Conservation (phyloP, 2,797 vertebrate species). For the Chromis chromis region DNA sequence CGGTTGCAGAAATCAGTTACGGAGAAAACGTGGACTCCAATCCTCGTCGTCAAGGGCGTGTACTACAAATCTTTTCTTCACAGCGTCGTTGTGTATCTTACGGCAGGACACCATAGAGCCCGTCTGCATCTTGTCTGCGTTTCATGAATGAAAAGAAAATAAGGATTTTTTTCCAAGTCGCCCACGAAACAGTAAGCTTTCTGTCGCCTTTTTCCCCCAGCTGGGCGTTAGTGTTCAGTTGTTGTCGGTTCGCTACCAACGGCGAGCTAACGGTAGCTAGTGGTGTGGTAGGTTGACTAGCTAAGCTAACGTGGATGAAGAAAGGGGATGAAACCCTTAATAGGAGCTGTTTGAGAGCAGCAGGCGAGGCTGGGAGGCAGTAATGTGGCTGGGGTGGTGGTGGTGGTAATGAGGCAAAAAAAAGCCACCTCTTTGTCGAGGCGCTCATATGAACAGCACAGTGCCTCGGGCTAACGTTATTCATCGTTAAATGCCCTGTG, state of each 20-base stretch:
- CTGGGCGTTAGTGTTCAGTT: neutral
- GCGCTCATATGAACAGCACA: neutral
- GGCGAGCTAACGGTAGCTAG: constrained; percentile 57
- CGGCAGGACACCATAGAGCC: constrained; percentile 44
- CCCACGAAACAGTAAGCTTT: constrained; percentile 68
- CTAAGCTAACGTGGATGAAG: constrained; percentile 77
- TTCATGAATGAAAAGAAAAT: constrained; percentile 67
- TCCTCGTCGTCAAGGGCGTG: constrained; percentile 79
- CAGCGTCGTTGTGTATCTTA: constrained; percentile 67
- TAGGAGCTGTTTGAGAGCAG: constrained; percentile 23
- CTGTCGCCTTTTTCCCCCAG: constrained; percentile 7
- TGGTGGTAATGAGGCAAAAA: neutral
- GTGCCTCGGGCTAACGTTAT: constrained; percentile 42
- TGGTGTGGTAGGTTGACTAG: constrained; percentile 58
- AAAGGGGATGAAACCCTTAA: constrained; percentile 56
- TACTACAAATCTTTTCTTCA: constrained; percentile 79
- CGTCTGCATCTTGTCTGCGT: constrained; percentile 46
- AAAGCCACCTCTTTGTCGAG: constrained; percentile 32
- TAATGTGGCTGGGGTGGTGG: constrained; percentile 12
- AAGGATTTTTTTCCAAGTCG: constrained; percentile 55
- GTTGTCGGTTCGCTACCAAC: constrained; percentile 33
- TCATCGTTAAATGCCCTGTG: constrained; percentile 54
- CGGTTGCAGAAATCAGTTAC: neutral
- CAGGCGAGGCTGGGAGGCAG: constrained; percentile 24
- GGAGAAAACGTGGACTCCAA: constrained; percentile 73